These are phyloP conservation scores for Andrena fulva DNA, from an alignment of 2,888 invertebrate genomes.

Conservation along the genomic window DNA sequence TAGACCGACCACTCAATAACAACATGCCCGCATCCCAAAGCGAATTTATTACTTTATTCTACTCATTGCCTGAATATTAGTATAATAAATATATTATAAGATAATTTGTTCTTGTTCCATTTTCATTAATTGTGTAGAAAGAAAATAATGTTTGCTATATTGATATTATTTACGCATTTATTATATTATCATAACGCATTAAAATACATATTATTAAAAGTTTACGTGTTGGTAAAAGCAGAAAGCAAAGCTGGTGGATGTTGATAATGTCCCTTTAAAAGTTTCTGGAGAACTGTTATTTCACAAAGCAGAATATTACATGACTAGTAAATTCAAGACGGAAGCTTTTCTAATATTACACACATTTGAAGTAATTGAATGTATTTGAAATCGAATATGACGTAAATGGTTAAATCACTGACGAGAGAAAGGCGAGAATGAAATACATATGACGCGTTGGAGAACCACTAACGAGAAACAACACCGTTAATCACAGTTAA, in stretches of 20 bases:
- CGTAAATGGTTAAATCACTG: background rate
- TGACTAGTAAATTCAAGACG: no score
- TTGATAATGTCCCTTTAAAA: background rate
- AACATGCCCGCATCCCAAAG: background rate
- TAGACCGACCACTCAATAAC: slow-evolving; percentile 22
- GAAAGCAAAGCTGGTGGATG: background rate
- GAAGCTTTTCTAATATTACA: background rate
- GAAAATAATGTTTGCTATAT: no score
- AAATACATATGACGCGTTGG: background rate
- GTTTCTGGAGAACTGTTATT: no score
- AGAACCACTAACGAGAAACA: background rate
- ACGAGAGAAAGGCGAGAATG: background rate
- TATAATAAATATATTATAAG: background rate
- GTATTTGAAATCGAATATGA: background rate
- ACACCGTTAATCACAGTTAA: background rate
- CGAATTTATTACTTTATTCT: background rate
- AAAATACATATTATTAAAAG: background rate
- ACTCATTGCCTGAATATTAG: background rate
- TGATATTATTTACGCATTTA: no score
- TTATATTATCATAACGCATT: background rate
- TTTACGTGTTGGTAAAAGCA: background rate
- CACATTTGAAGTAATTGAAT: background rate
- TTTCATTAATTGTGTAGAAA: background rate
- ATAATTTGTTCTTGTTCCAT: background rate
- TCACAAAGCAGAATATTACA: no score